Base-by-base conservation (phyloP, 2,888 invertebrate species). In the Tachina fera region DNA sequence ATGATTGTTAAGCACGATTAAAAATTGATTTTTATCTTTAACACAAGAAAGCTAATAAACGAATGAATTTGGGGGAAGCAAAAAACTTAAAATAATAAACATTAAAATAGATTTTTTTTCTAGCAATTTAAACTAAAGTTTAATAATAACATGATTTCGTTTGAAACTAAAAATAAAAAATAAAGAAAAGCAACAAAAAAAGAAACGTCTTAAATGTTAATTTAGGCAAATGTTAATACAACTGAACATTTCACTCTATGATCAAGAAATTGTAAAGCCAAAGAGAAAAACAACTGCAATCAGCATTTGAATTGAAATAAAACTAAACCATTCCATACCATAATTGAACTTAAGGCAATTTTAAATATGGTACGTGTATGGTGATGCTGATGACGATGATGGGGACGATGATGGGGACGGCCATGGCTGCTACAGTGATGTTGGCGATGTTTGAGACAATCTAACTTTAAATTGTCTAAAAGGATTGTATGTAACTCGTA, bases 321-420 rank as follows among this genome's bases (percentile, higher is more conserved):
- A 75, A 83, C 72, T 68, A 83, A 79, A 80, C 84, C 65, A 79
- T 70, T 65, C 61, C 68, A 68, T 72, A 79, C 79, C 86, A 86
- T 86, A 86, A 86, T 86, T 86, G 86, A 83, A 80, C 79, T 80
- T 71, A 79, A 79, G 83, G 79, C 86, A 83, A 83, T 83, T 86
- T 86, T 86, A 86, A 86, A 86, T 86, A 83, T 80, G 86, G 83
- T 83, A 86, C 83, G 83, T 86, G 86, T 86, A 83, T 86, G 85
- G 83, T 61, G 49, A 75, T 78, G 68, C 77, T 71, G 56, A 60
- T 75, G 80, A 65, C 60, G 65, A 60, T 47, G 53, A 31, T 53
- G 72, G 14, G 53, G 68, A 9, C 43, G 65, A 65, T 78, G 82
- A 82, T 58, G 49, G 22, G 14, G 56, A 63, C 45, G 78, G 68